Base-by-base conservation (phyloP, 2,888 invertebrate genomes). In the Eilema caniola region DNA sequence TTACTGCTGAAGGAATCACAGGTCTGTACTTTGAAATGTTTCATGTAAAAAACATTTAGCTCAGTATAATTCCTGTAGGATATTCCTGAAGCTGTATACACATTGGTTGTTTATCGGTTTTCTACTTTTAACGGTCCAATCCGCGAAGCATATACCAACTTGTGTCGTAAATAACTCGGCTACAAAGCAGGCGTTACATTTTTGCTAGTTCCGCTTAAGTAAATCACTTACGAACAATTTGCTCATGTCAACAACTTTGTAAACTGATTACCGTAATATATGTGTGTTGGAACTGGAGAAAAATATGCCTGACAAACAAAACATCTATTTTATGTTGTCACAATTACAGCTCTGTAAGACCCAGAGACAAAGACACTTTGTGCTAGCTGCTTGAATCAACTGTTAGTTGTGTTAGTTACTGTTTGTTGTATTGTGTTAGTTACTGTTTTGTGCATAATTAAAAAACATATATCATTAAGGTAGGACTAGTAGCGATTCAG, bases 221-320 rank as follows among this genome's bases (percentile, higher is more conserved):
- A 59, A 23, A 59, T 59, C 57, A 59, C 57, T 59, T 59, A 59
- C 53, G 53, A 53, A 53, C 53, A 53, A 53, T 53, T 47, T 53
- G 10, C 53, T 53, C n/a, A n/a, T 10, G 53, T 53, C 53, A 10
- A 53, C 53, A 53, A 53, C 53, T 53, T 53, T 53, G n/a, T 53
- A 53, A 53, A 53, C 53, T 53, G 53, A 20, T 53, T 53, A 53
- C 53, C 10, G 53, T n/a, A n/a, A 53, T n/a, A n/a, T 53, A 20
- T 20, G 47, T 47, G 20, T 47, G 47, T 47, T 20, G 8, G 5
- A 5, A 53, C 8, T 53, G n/a, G 53, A 53, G 53, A 53, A 53
- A 53, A 53, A 53, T 53, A 53, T 53, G n/a, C 53, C 53, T 53
- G n/a, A n/a, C 20, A 53, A 53, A n/a, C 53, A 53, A 53, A n/a